Conservation (phyloP, 2,797 vertebrate genomes). For the Scarus forsteni region DNA sequence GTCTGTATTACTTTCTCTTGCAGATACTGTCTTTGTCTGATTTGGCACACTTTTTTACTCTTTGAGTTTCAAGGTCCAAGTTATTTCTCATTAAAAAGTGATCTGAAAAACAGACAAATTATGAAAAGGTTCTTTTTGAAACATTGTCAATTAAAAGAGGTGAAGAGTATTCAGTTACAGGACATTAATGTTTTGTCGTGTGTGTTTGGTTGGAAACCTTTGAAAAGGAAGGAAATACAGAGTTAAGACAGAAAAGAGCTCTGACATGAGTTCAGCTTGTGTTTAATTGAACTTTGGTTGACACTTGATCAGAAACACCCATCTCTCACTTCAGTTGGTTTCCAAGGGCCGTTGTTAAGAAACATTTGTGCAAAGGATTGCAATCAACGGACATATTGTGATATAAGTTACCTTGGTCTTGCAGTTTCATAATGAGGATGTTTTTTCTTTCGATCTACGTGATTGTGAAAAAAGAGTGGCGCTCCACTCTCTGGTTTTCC, state of each 20-base stretch:
- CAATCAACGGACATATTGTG: constrained; percentile 19
- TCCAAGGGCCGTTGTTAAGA: constrained; percentile 28
- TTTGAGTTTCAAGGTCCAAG: too few relatives aligned
- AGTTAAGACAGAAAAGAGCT: background rate
- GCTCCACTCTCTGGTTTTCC: constrained; percentile 58
- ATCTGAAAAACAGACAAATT: too few relatives aligned
- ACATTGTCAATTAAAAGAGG: too few relatives aligned
- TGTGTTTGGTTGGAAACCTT: background rate
- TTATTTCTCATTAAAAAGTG: too few relatives aligned
- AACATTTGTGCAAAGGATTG: constrained; percentile 24
- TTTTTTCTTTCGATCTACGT: constrained; percentile 52
- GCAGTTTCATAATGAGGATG: constrained; percentile 52
- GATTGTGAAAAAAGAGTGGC: constrained; percentile 51
- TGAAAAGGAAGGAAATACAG: background rate
- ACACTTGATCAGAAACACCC: constrained; percentile 19
- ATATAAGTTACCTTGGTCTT: constrained; percentile 17
- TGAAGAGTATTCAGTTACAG: too few relatives aligned
- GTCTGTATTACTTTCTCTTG: too few relatives aligned
- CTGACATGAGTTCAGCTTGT: background rate
- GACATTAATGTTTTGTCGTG: too few relatives aligned
- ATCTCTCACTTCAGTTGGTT: constrained; percentile 8
- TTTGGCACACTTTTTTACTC: too few relatives aligned
- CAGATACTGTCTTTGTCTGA: too few relatives aligned
- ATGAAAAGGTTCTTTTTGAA: too few relatives aligned
- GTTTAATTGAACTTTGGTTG: constrained; percentile 3